Evolutionary conservation across 2,888 invertebrate species (phyloP).

Genomic region (Oxytorus armatus): DNA sequence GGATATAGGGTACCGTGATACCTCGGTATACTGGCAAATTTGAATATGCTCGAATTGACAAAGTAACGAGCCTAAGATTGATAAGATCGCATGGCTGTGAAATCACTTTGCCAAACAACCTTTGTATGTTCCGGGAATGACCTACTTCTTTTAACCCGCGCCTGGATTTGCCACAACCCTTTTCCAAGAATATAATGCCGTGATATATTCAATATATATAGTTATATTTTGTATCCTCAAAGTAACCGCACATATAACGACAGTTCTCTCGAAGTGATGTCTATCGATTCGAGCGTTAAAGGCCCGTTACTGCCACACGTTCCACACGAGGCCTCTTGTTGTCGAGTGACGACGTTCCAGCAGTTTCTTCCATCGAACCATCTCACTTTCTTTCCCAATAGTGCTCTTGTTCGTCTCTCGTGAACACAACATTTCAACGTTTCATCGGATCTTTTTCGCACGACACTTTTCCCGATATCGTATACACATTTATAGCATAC

Average conservation of each 20-base stretch:
- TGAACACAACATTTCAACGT: constrained; percentile 29
- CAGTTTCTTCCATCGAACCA: neutral
- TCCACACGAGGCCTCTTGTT: neutral
- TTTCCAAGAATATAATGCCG: neutral
- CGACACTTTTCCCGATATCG: constrained; percentile 3
- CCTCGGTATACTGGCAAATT: too few relatives aligned
- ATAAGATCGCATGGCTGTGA: constrained; percentile 41
- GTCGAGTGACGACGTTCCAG: constrained; percentile 3
- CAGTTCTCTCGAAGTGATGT: neutral
- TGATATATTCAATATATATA: neutral
- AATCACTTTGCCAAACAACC: too few relatives aligned
- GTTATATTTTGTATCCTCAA: constrained; percentile 26
- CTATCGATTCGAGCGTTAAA: too few relatives aligned
- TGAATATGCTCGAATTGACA: too few relatives aligned
- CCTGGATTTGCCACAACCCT: neutral
- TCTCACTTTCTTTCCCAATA: neutral
- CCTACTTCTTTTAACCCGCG: neutral
- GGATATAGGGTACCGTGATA: too few relatives aligned
- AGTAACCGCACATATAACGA: constrained; percentile 6
- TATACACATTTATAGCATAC: neutral
- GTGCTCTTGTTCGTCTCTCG: neutral
- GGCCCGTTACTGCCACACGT: too few relatives aligned
- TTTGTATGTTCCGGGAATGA: neutral
- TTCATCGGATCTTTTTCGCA: constrained; percentile 14
- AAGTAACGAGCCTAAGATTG: constrained; percentile 50